A percentile compares a stretch with the other conserved stretches of the same genome.
Conservation (phyloP, 2,888 invertebrate species). For the Neoaliturus tenellus region DNA sequence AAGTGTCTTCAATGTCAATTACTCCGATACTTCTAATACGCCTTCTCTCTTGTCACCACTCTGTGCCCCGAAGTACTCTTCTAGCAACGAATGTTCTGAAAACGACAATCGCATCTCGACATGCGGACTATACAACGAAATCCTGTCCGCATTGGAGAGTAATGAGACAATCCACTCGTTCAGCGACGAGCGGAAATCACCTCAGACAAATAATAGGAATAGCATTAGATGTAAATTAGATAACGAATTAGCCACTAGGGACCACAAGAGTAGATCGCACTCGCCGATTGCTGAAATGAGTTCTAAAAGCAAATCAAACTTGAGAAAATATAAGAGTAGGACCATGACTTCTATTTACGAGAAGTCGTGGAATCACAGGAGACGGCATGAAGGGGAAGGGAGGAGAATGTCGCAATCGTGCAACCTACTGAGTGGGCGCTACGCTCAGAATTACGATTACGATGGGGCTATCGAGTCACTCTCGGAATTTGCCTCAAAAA, state of each 20-base stretch:
- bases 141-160: conserved; percentile 42
- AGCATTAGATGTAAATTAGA: not conserved
- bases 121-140: conserved; percentile 41
- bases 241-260: not conserved
- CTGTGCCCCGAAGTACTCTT: conserved; percentile 13
- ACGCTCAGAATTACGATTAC: conserved; percentile 15
- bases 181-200: not conserved
- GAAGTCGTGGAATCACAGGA: conserved; percentile 17
- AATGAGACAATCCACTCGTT: conserved; percentile 21
- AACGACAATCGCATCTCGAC: not conserved
- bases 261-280: not conserved
- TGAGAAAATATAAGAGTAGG: conserved; percentile 46
- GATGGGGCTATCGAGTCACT: conserved; percentile 44
- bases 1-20: conserved; percentile 52
- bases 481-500: conserved; percentile 49
- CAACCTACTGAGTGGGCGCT: not conserved
- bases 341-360: conserved; percentile 45
- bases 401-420: conserved; percentile 38
- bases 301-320: conserved; percentile 35
- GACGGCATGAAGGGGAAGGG: not conserved
- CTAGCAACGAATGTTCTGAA: not conserved
- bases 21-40: not conserved
- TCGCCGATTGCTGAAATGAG: conserved; percentile 26
- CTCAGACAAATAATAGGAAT: not conserved
- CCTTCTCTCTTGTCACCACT: conserved; percentile 41